These are phyloP conservation scores for Sparidentex hasta DNA, from an alignment of 2,797 vertebrate genomes.

Conservation along the genomic window DNA sequence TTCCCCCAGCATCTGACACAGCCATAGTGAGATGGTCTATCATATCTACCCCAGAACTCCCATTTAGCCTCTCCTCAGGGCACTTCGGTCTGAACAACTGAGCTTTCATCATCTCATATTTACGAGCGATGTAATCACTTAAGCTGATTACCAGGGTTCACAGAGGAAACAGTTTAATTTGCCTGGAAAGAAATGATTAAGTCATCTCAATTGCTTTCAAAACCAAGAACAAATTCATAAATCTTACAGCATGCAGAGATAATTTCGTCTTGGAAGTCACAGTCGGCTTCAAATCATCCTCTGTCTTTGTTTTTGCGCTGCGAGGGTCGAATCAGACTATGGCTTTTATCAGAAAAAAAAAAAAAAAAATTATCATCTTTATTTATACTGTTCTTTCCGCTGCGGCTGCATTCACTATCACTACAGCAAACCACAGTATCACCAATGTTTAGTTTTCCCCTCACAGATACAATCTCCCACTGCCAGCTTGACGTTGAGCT, in stretches of 20 bases:
- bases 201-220: conserved; percentile 77
- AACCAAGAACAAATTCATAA: conserved; percentile 82
- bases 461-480: conserved; percentile 68
- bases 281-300: conserved; percentile 55
- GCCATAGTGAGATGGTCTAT: conserved; percentile 63
- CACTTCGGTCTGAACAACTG: conserved; percentile 54
- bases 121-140: conserved; percentile 82
- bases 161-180: conserved; percentile 83
- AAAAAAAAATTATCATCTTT: conserved; percentile 51
- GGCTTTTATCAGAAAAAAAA: conserved; percentile 66
- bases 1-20: conserved; percentile 61
- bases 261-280: conserved; percentile 75
- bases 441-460: conserved; percentile 77
- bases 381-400: conserved; percentile 63
- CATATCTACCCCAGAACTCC: conserved; percentile 68
- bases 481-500: conserved; percentile 69
- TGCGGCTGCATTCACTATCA: conserved; percentile 68
- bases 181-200: conserved; percentile 78
- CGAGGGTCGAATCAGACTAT: conserved; percentile 62
- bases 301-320: conserved; percentile 61
- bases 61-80: conserved; percentile 67
- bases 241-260: conserved; percentile 73
- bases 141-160: conserved; percentile 83
- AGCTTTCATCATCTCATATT: conserved; percentile 83
- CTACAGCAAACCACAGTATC: conserved; percentile 70